phyloP scores from a whole-genome alignment of 2,113 vertebrate species.

The Lepidothrix coronata region DNA sequence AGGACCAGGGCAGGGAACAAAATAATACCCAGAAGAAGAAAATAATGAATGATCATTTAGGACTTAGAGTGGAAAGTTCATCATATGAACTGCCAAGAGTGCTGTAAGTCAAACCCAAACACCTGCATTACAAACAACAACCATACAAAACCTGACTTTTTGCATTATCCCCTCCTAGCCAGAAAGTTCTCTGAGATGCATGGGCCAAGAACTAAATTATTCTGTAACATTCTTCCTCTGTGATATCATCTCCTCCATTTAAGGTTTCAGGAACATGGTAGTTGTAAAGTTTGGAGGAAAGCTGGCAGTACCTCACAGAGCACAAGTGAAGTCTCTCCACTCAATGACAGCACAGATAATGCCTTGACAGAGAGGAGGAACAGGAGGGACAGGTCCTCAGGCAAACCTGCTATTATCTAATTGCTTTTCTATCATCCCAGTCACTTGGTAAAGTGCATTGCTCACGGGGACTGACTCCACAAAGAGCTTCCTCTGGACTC shows the following conservation, averaged over 20 bases:
- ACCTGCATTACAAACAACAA: background rate
- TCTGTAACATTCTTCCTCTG: background rate
- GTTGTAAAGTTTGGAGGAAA: background rate
- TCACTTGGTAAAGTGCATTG: background rate
- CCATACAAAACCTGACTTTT: background rate
- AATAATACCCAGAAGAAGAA: background rate
- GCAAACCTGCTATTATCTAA: background rate
- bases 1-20: background rate
- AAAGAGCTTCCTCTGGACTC: background rate
- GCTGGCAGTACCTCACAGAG: background rate
- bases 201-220: background rate
- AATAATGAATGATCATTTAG: background rate
- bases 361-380: background rate
- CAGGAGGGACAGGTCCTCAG: background rate
- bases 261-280: background rate
- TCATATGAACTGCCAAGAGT: background rate
- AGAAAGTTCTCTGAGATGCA: background rate
- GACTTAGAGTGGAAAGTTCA: background rate
- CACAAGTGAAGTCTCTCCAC: background rate
- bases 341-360: background rate
- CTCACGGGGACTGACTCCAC: background rate
- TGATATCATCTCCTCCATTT: background rate
- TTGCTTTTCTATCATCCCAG: background rate
- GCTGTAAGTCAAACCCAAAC: background rate
- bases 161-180: background rate